These are phyloP conservation scores for Hipparchia semele DNA, from an alignment of 2,888 invertebrate species.

Conservation along the genomic window DNA sequence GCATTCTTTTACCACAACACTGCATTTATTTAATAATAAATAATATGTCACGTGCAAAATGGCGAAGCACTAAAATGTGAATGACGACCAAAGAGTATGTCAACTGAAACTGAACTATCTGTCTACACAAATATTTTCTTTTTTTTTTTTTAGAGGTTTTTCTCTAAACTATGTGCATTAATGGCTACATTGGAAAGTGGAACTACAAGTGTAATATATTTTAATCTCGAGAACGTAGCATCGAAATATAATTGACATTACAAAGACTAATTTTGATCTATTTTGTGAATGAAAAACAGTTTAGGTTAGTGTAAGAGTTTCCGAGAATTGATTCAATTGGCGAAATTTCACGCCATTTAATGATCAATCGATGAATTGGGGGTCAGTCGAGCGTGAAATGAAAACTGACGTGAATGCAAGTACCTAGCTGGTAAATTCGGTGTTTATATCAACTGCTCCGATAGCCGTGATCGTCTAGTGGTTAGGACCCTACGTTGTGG, in stretches of 20 bases:
- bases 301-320: slow-evolving; percentile 13
- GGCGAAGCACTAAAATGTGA: too few relatives aligned
- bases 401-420: slow-evolving; percentile 35
- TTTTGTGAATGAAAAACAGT: slow-evolving; percentile 9
- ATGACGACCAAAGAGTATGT: too few relatives aligned
- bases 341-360: slow-evolving; percentile 25
- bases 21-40: too few relatives aligned
- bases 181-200: too few relatives aligned
- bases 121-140: too few relatives aligned
- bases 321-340: slow-evolving; percentile 23
- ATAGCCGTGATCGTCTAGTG: slow-evolving; percentile 86
- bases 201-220: too few relatives aligned
- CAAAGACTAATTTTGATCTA: slow-evolving; percentile 8
- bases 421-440: slow-evolving; percentile 16
- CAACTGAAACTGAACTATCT: too few relatives aligned
- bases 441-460: slow-evolving; percentile 34
- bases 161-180: too few relatives aligned
- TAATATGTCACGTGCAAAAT: too few relatives aligned
- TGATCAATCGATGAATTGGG: slow-evolving; percentile 22
- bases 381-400: slow-evolving; percentile 37
- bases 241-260: background rate
- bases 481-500: slow-evolving; percentile 91
- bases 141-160: too few relatives aligned
- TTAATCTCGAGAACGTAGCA: too few relatives aligned
- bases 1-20: too few relatives aligned